Percentiles rank a stretch among this genome's conserved stretches.
phyloP scores from a whole-genome alignment of 2,113 vertebrate species.

The Mus musculus region GRCm39 chr3:86135001-86135500 shows the following conservation, averaged over 20 bases:
- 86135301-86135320: neutral
- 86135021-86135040: conserved; percentile 17
- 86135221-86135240: neutral
- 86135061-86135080: conserved; percentile 23
- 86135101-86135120: conserved; percentile 27
- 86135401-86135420: neutral
- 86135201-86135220: neutral
- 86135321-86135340: neutral
- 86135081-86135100: conserved; percentile 10
- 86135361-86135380: neutral
- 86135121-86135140: neutral
- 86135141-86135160: conserved; percentile 28
- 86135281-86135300: neutral
- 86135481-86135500: neutral
- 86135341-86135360: neutral
- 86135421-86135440: neutral
- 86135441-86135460: neutral
- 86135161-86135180: conserved; percentile 23
- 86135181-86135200: too few relatives aligned
- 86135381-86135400: neutral
- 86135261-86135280: neutral
- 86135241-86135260: neutral
- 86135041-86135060: conserved; percentile 29
- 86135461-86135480: neutral
- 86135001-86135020: conserved; percentile 1